Conservation (phyloP, 2,888 invertebrate species). For the Cantharis rufa region DNA sequence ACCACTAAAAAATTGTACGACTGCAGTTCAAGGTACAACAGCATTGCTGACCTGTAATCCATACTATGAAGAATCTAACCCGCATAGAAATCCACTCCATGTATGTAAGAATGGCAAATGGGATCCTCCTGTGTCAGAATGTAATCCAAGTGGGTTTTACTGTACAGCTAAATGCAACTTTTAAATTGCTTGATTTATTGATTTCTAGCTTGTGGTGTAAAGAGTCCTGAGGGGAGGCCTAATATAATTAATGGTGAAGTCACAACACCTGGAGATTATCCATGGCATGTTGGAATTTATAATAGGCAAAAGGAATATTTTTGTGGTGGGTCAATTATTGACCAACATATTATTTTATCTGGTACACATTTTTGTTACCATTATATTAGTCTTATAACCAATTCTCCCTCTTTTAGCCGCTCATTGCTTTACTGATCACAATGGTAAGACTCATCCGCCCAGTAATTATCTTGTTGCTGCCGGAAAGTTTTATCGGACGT, state of each 20-base stretch:
- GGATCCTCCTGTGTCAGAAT: neutral
- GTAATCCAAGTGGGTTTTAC: neutral
- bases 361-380: too few relatives aligned
- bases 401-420: too few relatives aligned
- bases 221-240: neutral
- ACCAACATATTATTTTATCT: neutral
- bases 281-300: neutral
- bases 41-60: neutral
- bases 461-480: constrained; percentile 37
- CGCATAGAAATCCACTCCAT: neutral
- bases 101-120: neutral
- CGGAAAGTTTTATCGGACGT: constrained; percentile 44
- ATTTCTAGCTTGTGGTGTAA: neutral
- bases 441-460: constrained; percentile 21
- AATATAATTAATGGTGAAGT: neutral
- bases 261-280: neutral
- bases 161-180: too few relatives aligned
- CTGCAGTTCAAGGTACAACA: neutral
- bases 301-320: neutral
- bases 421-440: neutral
- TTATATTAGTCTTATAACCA: too few relatives aligned
- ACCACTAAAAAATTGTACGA: neutral
- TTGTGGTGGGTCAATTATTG: neutral
- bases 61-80: neutral
- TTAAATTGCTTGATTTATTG: too few relatives aligned